Conservation (phyloP, 2,888 invertebrate species). For the Caenorhabditis sp. region DNA sequence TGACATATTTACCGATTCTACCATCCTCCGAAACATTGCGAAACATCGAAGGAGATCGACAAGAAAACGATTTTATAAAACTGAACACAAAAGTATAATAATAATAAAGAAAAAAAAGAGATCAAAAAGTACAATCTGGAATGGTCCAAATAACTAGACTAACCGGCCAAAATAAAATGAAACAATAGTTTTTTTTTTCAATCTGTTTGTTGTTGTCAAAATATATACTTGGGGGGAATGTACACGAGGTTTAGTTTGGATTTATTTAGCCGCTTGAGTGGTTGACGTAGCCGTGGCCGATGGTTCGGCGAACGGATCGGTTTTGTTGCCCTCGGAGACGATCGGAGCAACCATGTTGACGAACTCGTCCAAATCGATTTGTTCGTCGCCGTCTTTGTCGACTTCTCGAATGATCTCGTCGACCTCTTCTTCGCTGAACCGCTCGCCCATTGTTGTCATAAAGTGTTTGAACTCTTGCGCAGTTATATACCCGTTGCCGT, state of each 20-base stretch:
- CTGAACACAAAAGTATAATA: background rate
- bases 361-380: constrained; percentile 71
- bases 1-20: constrained; percentile 20
- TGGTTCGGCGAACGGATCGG: constrained; percentile 68
- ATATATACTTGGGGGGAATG: background rate
- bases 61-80: background rate
- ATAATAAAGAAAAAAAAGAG: background rate
- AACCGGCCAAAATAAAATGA: background rate
- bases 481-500: constrained; percentile 71
- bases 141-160: background rate
- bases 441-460: constrained; percentile 68
- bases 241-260: background rate
- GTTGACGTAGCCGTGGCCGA: constrained; percentile 26
- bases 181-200: too few species aligned
- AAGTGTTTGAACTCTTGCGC: constrained; percentile 71
- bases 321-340: constrained; percentile 67
- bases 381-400: constrained; percentile 70
- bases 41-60: constrained; percentile 18
- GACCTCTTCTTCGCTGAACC: constrained; percentile 70
- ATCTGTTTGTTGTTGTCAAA: too few species aligned
- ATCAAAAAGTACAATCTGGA: too few species aligned
- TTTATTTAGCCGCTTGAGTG: constrained; percentile 26
- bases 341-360: constrained; percentile 71
- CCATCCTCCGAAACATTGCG: constrained; percentile 12
- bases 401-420: constrained; percentile 71